These are phyloP conservation scores for Torymus texanus DNA, from an alignment of 2,888 invertebrate species.

Conservation along the genomic window DNA sequence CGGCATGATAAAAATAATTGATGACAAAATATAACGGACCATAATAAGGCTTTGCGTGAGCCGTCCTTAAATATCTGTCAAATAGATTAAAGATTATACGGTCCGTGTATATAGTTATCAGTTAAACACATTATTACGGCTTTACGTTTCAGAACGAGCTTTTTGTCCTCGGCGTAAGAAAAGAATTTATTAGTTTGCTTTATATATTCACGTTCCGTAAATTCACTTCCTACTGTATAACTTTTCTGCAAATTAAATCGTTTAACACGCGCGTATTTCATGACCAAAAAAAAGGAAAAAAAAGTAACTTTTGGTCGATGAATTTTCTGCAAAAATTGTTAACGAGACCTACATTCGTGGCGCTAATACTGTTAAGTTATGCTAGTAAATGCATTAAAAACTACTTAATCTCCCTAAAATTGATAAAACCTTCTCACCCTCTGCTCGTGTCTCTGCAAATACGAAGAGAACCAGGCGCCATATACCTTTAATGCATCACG, in stretches of 20 bases:
- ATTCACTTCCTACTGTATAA: neutral
- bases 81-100: neutral
- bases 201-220: neutral
- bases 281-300: neutral
- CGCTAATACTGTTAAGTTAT: neutral
- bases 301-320: neutral
- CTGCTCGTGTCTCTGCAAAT: neutral
- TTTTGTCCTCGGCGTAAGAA: neutral
- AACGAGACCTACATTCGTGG: too few relatives aligned
- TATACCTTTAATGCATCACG: conserved; percentile 19
- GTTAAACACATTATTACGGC: neutral
- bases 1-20: neutral
- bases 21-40: neutral
- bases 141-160: neutral
- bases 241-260: neutral
- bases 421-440: conserved; percentile 19
- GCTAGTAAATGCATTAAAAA: neutral
- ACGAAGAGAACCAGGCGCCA: neutral
- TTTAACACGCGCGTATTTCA: neutral
- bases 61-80: conserved; percentile 12
- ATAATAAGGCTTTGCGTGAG: conserved; percentile 2
- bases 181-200: conserved; percentile 13
- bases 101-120: neutral
- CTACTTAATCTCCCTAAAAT: conserved; percentile 12
- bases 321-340: too few relatives aligned